A percentile compares a stretch with the other conserved stretches of the same genome.
Conservation (phyloP, 1,140 invertebrate species). For the Lepidurus arcticus region DNA sequence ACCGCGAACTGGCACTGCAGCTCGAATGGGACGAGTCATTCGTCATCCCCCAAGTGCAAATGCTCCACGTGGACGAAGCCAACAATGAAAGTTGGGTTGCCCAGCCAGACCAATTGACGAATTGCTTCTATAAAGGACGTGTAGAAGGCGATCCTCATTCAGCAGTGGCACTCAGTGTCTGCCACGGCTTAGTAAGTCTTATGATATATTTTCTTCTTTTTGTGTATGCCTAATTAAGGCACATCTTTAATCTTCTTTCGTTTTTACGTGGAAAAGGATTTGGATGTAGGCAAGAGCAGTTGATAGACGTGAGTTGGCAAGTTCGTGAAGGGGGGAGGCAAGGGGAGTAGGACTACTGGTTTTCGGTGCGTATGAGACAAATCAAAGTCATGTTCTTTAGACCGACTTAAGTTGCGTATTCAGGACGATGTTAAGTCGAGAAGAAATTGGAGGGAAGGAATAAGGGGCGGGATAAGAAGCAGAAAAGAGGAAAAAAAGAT, state of each 20-base stretch:
- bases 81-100: conserved; percentile 50
- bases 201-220: conserved; percentile 18
- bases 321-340: no score
- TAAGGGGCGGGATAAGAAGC: no score
- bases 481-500: no score
- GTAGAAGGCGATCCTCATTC: conserved; percentile 60
- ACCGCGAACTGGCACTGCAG: conserved; percentile 51
- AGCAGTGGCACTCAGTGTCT: conserved; percentile 61
- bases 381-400: no score
- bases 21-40: conserved; percentile 46
- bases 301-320: no score
- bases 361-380: no score
- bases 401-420: no score
- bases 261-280: background rate
- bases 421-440: no score
- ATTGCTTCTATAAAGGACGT: conserved; percentile 64
- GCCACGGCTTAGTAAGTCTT: conserved; percentile 67
- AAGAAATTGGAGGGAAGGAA: no score
- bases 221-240: background rate
- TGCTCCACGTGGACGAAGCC: conserved; percentile 42
- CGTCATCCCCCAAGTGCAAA: conserved; percentile 23
- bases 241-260: background rate
- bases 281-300: background rate
- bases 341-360: no score
- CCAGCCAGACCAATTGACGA: conserved; percentile 44